Evolutionary conservation across 2,797 vertebrate genomes (phyloP), one percentile per base, ranked within the genome.

Genomic region (Fringilla coelebs): DNA sequence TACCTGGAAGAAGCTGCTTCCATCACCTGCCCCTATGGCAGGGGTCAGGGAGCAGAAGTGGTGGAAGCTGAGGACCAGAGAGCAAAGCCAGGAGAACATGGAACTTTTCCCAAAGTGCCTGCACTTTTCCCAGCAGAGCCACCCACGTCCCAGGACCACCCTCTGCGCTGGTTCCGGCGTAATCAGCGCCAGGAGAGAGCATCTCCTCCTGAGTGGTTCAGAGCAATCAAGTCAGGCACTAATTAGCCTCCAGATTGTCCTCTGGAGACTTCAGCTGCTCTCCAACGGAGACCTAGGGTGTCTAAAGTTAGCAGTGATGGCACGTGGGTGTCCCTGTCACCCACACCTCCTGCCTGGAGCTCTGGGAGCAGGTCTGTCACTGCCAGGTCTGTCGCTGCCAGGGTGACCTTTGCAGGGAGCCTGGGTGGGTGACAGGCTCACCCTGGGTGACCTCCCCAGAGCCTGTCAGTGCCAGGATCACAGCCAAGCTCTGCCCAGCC

Each of bases 81-180:
- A 57, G 15, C 32, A 40, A 38, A 79, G 79, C 31, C 83, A n/a
- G 45, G 60, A 77, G 49, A 29, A 54, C 10, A 0, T 8, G 3
- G 48, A 45, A n/a, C 72, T 85, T 80, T 52, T 73, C 60, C 71
- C 31, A 36, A 14, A 73, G 36, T 6, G 1, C 43, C 51, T 2
- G 3, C 57, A 49, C 41, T 70, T 63, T 3, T 65, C 88, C 66
- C 67, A 41, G 40, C 15, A 2, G 46, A 66, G 61, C 55, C 85
- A 83, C n/a, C 63, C 9, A 1, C 8, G 25, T 63, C 61, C 68
- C 45, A 20, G 73, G 49, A 36, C 21, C 63, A 29, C 73, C 7
- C 5, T 61, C 66, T 86, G 77, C 0, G 0, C 31, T 15, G 11
- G 78, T 48, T 62, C 36, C 0, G 0, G 57, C 5, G 1, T 58